Base-by-base conservation (phyloP, 1,140 invertebrate genomes). In the Drosophila subpulchrella region DNA sequence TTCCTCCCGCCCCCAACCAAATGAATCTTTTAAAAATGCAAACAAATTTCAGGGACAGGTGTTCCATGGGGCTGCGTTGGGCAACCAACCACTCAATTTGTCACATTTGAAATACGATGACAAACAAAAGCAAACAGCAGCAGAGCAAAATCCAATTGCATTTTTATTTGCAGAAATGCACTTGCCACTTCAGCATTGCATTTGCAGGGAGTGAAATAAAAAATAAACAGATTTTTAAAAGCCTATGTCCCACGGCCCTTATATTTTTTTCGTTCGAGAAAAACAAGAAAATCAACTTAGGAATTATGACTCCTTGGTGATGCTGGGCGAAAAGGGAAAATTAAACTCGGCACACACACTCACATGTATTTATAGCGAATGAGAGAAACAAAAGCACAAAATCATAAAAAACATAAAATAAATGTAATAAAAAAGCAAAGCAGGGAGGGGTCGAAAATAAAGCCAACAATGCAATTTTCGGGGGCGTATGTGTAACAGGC, bases 401-500 rank as follows among this genome's bases (percentile, higher is more conserved):
- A 86, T 82, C 83, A 86, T 86, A 86, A 86, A 86, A 88, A 86
- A 76, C 83, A 88, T 88, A 86, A 86, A 86, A 88, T 88, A 88
- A 82, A 86, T 86, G 82, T 86, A 82, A 86, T 86, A 86, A 86
- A 86, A 86, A 72, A 36, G 27, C 46, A 41, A 48, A 34, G 44
- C 6, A 38, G 47, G 7, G 10, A 27, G 36, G 46, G 15, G n/a
- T n/a, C 34, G 42, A 67, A 82, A 79, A 88, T 81, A 58, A 62
- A 75, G 76, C 79, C 63, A 81, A 90, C 85, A 89, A 89, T 89
- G 85, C 85, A 89, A 89, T 89, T 89, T 89, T 89, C 81, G 85
- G 85, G 66, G 81, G 75, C 81, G 86, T 85, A 81, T 85, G 86
- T 90, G 84, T 83, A 90, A 84, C 80, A 89, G 85, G 85, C 85